A percentile compares a stretch with the other conserved stretches of the same genome.
Conservation (phyloP, 2,113 vertebrate genomes). For the Xiphorhynchus elegans region DNA sequence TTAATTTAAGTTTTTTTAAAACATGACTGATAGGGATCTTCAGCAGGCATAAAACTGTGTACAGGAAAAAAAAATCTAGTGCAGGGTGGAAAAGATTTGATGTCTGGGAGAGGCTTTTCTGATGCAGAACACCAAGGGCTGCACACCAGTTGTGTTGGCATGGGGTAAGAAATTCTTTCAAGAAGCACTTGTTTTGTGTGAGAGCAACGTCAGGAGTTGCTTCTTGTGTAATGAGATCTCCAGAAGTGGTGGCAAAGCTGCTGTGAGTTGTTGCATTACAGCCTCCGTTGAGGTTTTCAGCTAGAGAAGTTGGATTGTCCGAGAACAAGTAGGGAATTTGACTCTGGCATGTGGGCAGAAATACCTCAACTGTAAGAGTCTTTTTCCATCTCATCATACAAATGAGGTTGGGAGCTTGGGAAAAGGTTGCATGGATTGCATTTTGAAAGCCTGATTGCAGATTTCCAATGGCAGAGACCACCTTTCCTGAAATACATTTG, state of each 20-base stretch:
- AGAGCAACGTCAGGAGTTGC: not conserved
- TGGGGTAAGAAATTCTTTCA: not conserved
- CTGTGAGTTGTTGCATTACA: not conserved
- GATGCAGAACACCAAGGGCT: not conserved
- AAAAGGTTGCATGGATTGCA: not conserved
- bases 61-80: not conserved
- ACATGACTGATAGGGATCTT: slow-evolving; percentile 32
- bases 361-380: not conserved
- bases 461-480: not conserved
- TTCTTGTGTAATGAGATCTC: not conserved
- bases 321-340: not conserved
- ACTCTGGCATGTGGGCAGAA: not conserved
- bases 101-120: not conserved
- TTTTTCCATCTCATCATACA: not conserved
- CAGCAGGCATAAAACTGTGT: not conserved
- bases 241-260: not conserved
- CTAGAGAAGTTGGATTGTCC: not conserved
- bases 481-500: not conserved
- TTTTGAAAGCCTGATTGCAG: not conserved
- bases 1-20: slow-evolving; percentile 60
- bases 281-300: not conserved
- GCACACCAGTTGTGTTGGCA: not conserved
- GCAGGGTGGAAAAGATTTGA: not conserved
- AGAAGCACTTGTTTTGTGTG: not conserved
- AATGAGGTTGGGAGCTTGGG: not conserved